Percentiles rank a stretch among this genome's conserved stretches.
Conservation (phyloP, 2,888 invertebrate genomes). For the Dryobotodes eremita region DNA sequence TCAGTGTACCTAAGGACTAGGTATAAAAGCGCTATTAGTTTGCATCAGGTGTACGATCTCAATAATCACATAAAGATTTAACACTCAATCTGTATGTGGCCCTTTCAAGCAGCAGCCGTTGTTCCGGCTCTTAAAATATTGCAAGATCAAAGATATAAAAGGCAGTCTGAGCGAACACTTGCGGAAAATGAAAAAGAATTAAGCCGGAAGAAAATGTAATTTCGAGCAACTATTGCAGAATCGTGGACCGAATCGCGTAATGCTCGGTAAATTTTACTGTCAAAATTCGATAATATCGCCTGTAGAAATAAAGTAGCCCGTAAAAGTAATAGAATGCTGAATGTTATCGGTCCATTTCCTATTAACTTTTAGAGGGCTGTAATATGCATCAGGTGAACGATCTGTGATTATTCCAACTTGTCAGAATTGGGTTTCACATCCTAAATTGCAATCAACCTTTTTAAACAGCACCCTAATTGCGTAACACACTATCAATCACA, state of each 20-base stretch:
- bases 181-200: conserved; percentile 65
- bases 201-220: conserved; percentile 60
- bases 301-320: conserved; percentile 59
- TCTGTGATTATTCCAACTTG: conserved; percentile 25
- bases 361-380: conserved; percentile 42
- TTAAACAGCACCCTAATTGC: too few relatives aligned
- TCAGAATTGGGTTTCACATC: conserved; percentile 24
- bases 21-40: conserved; percentile 4
- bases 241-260: conserved; percentile 54
- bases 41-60: conserved; percentile 44
- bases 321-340: conserved; percentile 61
- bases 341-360: conserved; percentile 44
- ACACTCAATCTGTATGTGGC: conserved; percentile 49
- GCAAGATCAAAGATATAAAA: conserved; percentile 57
- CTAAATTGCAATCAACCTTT: conserved; percentile 20
- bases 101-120: conserved; percentile 30
- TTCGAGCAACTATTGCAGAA: conserved; percentile 60
- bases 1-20: neutral
- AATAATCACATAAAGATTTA: conserved; percentile 48
- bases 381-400: conserved; percentile 32
- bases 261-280: conserved; percentile 66
- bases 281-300: conserved; percentile 65
- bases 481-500: too few relatives aligned
- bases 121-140: conserved; percentile 51
- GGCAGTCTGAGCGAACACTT: conserved; percentile 43